phyloP scores from a whole-genome alignment of 1,140 invertebrate species.

The Eurosta solidaginis region DNA sequence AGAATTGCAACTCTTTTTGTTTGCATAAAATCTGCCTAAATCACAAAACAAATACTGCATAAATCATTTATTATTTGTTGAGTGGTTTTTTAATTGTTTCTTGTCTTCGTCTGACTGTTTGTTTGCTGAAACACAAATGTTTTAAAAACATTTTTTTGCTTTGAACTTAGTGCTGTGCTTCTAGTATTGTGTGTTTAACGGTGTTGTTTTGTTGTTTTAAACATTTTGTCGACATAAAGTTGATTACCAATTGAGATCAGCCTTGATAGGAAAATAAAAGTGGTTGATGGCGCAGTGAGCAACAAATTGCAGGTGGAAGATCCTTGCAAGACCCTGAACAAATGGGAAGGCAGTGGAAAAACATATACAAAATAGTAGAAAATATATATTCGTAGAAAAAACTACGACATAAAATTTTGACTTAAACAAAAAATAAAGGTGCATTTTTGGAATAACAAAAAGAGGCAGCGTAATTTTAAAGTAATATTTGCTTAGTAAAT shows the following conservation, averaged over 20 bases:
- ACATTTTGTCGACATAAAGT: neutral
- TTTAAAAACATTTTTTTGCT: no score
- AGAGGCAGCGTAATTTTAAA: no score
- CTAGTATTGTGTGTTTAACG: neutral
- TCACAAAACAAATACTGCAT: neutral
- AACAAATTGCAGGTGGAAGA: neutral
- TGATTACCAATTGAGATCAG: neutral
- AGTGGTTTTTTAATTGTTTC: neutral
- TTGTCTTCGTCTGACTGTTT: neutral
- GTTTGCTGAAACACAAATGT: neutral
- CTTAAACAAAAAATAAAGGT: no score
- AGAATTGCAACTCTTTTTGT: slow-evolving; percentile 37
- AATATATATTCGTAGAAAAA: neutral
- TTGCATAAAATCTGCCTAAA: neutral
- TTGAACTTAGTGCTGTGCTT: neutral
- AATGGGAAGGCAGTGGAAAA: neutral
- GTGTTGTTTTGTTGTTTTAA: neutral
- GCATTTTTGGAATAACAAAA: no score
- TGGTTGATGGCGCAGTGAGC: neutral
- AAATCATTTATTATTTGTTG: neutral
- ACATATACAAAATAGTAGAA: neutral
- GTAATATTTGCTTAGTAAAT: no score
- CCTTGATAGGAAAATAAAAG: neutral
- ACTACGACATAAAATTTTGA: neutral
- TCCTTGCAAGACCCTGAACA: neutral